phyloP scores from a whole-genome alignment of 2,797 vertebrate species.

The Malacoctenus gilli region DNA sequence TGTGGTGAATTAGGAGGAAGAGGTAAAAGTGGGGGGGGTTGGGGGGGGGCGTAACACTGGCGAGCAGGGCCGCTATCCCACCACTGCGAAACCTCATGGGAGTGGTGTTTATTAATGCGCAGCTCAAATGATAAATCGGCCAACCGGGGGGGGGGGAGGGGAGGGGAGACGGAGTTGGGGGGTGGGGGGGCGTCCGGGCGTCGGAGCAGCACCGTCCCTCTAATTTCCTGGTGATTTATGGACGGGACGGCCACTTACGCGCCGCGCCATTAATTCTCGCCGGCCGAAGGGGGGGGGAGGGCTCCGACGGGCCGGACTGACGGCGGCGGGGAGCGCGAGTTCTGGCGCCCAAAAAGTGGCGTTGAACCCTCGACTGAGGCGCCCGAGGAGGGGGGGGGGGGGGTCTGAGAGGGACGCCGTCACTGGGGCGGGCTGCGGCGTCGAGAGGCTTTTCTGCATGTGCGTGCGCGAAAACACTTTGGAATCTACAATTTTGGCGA shows the following conservation, averaged over 20 bases:
- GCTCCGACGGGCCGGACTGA: slow-evolving; percentile 76
- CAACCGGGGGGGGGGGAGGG: slow-evolving; percentile 86
- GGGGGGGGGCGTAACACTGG: slow-evolving; percentile 14
- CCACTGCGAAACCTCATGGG: slow-evolving; percentile 88
- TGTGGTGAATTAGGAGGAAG: slow-evolving; percentile 67
- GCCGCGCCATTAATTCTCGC: slow-evolving; percentile 90
- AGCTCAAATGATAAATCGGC: slow-evolving; percentile 95
- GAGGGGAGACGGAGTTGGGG: slow-evolving; percentile 86
- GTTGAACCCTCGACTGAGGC: slow-evolving; percentile 45
- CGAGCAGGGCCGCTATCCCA: slow-evolving; percentile 67
- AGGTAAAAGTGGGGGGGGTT: slow-evolving; percentile 5
- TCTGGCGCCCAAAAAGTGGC: slow-evolving; percentile 48
- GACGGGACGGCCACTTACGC: slow-evolving; percentile 86
- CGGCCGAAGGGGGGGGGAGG: slow-evolving; percentile 79
- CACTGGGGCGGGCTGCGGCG: too few species aligned
- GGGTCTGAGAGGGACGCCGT: too few species aligned
- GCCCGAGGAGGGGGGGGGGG: slow-evolving; percentile 53
- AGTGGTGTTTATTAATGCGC: slow-evolving; percentile 96
- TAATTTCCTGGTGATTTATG: slow-evolving; percentile 97
- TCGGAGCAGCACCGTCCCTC: slow-evolving; percentile 78
- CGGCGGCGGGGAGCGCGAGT: slow-evolving; percentile 62
- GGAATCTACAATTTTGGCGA: too few species aligned
- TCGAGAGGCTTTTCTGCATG: too few species aligned
- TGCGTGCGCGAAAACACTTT: too few species aligned
- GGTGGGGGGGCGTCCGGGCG: slow-evolving; percentile 73